Base-by-base conservation (phyloP, 1,140 invertebrate genomes). In the Periplaneta americana region DNA sequence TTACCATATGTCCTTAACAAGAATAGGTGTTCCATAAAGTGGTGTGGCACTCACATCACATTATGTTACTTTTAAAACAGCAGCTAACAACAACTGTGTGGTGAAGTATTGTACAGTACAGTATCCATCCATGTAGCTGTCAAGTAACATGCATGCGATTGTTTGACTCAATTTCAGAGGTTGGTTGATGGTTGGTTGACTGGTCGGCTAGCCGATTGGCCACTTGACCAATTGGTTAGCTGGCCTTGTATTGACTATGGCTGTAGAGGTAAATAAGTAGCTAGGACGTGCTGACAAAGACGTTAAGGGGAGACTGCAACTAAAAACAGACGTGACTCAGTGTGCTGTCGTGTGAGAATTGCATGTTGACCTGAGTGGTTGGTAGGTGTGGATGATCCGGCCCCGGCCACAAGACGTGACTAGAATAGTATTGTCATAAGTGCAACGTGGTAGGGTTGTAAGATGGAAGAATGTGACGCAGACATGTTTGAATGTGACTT, bases 11-110 rank as follows among this genome's bases (percentile, higher is more conserved):
- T 81, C 80, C 37, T 76, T 74, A 66, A 79, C 77, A 83, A 82
- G 81, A 79, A 82, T 83, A 82, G 83, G 83, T 83, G 83, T 83
- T 82, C 83, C 83, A 83, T 83, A 83, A 83, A 82, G 81, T 83
- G 81, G 36, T 80, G 75, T 83, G 82, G 66, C 79, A 82, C 75
- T 57, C 39, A 80, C 76, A 39, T 34, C 76, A 66, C 48, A 66
- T 66, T n/a, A n/a, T 66, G 48, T 66, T 28, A 66, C 48, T 66
- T 66, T 48, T 66, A 2, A 66, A 66, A 66, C 22, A 66, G 48
- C 48, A 66, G 48, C 48, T 66, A 66, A 66, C 48, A 28, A 66
- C 48, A 66, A 66, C 22, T 66, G 48, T 66, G 22, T 66, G 48
- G 48, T 66, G 48, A 66, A 66, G 48, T 66, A 66, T 66, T 66